Base-by-base conservation (phyloP, 2,797 vertebrate genomes). In the Lithobates sylvaticus region DNA sequence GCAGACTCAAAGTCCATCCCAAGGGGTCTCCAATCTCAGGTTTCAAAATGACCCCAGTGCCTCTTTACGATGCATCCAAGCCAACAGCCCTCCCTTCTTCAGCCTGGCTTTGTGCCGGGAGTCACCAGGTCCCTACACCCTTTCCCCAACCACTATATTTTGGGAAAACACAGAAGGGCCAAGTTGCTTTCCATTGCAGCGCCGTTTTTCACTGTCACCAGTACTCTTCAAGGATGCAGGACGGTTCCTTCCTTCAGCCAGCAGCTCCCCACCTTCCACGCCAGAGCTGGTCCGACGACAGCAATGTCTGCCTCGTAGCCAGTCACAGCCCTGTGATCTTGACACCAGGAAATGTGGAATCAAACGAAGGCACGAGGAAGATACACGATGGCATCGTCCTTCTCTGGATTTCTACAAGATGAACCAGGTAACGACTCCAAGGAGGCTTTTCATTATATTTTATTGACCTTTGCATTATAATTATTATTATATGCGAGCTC, bases 261-360 rank as follows among this genome's bases (percentile, higher is more conserved):
- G 95, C 94, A 97, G 96, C 91, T 97, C 96, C 27, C 94, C 96
- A 0, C 96, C 95, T 4, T 97, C 96, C 5, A 92, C 94, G 65
- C 94, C 90, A 42, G 92, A 92, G 86, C 84, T 89, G 86, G 91
- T 79, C 81, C 94, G 96, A 75, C 93, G 94, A 90, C 94, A 96
- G 83, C 93, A 96, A 4, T 95, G 96, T 13, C 94, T 96, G 90
- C 96, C 96, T 0, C 95, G 96, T 89, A 97, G 97, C 92, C 96
- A 97, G 90, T 98, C 97, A 10, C 97, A 98, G 91, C 97, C 97
- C 83, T 98, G 97, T 71, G 97, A 98, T 89, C 93, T 98, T 89
- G 96, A 97, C 87, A 95, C 94, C 81, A 95, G 96, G 72, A 98
- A 97, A 89, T 96, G 96, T 1, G 95, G 96, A 23, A 91, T 97